Evolutionary conservation across 2,113 vertebrate genomes (phyloP), one percentile per base, ranked within the genome.

Genomic region (Alosa alosa): DNA sequence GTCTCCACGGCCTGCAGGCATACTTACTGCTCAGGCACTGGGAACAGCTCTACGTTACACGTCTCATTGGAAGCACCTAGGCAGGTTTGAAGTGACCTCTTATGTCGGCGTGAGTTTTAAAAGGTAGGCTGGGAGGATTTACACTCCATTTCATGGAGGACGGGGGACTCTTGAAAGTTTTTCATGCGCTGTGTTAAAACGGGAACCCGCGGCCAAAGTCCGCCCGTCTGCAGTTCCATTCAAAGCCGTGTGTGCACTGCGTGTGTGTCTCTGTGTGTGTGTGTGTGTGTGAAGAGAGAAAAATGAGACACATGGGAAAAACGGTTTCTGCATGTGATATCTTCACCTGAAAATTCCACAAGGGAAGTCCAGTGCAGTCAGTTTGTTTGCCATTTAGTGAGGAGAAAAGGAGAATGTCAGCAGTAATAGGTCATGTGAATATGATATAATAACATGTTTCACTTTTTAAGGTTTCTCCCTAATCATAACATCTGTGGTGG

Each of bases 71-170:
- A 86, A 81, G 20, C 86, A 55, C 60, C 68, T 84, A 83, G 31
- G 39, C 46, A 36, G 86, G 84, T 85, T 75, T 47, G 68, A 88
- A 82, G 57, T 83, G 75, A 86, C 44, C n/a, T 85, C 46, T 86
- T 83, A 57, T 83, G 84, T 82, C 86, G 82, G 86, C 86, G 84
- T 89, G 86, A 91, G 68, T 81, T 92, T 90, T 89, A 89, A 89
- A 78, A 81, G 86, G 86, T 86, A 84, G 78, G 84, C 47, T 44
- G 49, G 75, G 85, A 88, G 85, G 83, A 87, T 90, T 87, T 89
- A 88, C 86, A 86, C 86, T 86, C 78, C 84, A 50, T 83, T 90
- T 92, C 87, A 89, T 72, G 84, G 87, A 86, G 50, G 83, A 83
- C 68, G 83, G 87, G 89, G 87, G 89, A 92, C 88, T 64, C 84